phyloP scores from a whole-genome alignment of 2,888 invertebrate genomes.

The Crossocerus cetratus region DNA sequence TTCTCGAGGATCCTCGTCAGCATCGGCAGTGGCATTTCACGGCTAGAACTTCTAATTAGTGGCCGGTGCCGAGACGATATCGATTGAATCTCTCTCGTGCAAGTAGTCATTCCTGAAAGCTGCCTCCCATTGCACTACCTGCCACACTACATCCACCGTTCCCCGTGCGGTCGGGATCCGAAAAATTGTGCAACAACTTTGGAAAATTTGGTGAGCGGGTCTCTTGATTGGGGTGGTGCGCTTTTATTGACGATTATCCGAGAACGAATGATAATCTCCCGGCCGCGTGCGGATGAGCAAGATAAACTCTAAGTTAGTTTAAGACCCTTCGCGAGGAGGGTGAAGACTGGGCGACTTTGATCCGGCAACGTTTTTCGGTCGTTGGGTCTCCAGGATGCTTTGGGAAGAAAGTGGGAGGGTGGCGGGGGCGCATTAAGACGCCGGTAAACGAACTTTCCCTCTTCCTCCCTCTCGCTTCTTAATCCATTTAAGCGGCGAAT shows the following conservation, averaged over 20 bases:
- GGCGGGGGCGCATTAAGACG: background rate
- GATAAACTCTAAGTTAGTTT: no score
- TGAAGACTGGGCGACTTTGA: no score
- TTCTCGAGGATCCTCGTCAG: constrained; percentile 10
- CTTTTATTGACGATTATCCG: no score
- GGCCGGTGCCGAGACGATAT: constrained; percentile 28
- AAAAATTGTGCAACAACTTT: no score
- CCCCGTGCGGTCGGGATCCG: no score
- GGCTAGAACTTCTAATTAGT: constrained; percentile 45
- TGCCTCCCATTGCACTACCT: background rate
- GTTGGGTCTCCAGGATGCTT: background rate
- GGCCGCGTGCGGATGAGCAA: no score
- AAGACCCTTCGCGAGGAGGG: no score
- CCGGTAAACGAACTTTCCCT: constrained; percentile 15
- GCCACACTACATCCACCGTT: no score
- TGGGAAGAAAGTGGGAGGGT: background rate
- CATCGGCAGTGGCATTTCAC: constrained; percentile 4
- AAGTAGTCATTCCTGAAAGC: background rate
- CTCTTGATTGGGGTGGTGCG: no score
- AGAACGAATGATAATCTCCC: no score
- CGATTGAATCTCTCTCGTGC: constrained; percentile 38
- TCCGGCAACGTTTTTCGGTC: no score
- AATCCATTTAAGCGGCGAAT: constrained; percentile 40
- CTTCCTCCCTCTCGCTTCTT: constrained; percentile 13
- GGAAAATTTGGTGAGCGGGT: no score